phyloP scores from a whole-genome alignment of 2,797 vertebrate species.

The Prionace glauca region DNA sequence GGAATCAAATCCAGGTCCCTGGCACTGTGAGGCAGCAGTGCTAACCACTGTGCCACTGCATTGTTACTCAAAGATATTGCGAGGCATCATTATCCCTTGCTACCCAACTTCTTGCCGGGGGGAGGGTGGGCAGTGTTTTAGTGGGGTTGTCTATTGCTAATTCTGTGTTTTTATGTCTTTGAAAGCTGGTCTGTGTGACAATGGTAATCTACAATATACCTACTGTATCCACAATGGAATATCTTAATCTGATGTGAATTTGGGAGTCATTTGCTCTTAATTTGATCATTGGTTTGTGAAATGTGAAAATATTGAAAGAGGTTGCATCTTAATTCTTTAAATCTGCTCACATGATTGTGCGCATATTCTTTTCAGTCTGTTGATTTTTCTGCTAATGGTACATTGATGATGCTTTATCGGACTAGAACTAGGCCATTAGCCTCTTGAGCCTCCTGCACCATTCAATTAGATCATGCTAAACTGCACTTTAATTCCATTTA shows the following conservation, averaged over 20 bases:
- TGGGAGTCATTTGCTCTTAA: background rate
- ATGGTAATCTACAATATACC: background rate
- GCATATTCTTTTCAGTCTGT: background rate
- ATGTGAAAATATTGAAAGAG: background rate
- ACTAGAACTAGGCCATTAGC: background rate
- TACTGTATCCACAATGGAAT: background rate
- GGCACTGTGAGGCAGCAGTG: no score
- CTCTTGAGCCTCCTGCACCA: background rate
- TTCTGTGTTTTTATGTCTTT: background rate
- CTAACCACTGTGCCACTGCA: no score
- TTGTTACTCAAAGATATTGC: background rate
- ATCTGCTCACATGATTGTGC: background rate
- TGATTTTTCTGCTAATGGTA: background rate
- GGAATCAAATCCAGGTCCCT: no score
- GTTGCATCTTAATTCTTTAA: background rate
- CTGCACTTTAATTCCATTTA: background rate
- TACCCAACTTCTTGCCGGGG: background rate
- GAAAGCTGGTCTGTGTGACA: background rate
- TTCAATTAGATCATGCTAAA: no score
- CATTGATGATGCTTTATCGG: background rate
- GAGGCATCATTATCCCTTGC: background rate
- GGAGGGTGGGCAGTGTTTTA: background rate
- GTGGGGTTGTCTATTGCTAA: background rate
- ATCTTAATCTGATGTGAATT: background rate
- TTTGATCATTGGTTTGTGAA: background rate